Evolutionary conservation across 2,888 invertebrate genomes (phyloP), one percentile per base, ranked within the genome.

Genomic region (Yponomeuta plumbellus): DNA sequence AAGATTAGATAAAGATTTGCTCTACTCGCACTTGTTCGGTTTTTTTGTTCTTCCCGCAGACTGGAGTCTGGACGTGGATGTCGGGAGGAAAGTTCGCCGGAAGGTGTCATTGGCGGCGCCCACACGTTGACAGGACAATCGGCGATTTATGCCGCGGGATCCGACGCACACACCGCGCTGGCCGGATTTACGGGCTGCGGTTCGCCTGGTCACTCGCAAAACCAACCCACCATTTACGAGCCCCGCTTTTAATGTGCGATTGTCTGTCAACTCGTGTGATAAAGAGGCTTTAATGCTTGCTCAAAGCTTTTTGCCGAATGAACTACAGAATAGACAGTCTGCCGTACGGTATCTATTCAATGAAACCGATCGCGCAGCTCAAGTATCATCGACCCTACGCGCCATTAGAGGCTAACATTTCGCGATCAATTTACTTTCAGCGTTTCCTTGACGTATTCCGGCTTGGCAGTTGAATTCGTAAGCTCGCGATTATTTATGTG

Each of bases 401-500:
- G 74, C 76, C 76, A 78, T 81, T 81, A 79, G 74, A 70, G 75
- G 71, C 77, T 76, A 75, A 79, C 78, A 76, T 80, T 80, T 77
- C 74, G 78, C 76, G 78, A 84, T 84, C 81, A 83, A 83, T 84
- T 81, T 76, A 71, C 44, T 74, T 76, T 74, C 76, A 77, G 75
- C 80, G 79, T 84, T 83, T 79, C 77, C 78, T 80, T 78, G 80
- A 81, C 83, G 83, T 79, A 66, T 78, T 75, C 75, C 72, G 74
- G 73, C 72, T 74, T 72, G 72, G 75, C 75, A 80, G 80, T 75
- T 79, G 83, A 81, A 81, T 84, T 83, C 79, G 83, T 86, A 84
- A 86, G 85, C 83, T 80, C 79, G 75, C 82, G 83, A 84, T 88
- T 88, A 88, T 89, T 88, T 86, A 88, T 85, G 83, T 83, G 81